These are phyloP conservation scores for Lanistes nyassanus DNA, from an alignment of 1,140 invertebrate genomes.

Conservation along the genomic window DNA sequence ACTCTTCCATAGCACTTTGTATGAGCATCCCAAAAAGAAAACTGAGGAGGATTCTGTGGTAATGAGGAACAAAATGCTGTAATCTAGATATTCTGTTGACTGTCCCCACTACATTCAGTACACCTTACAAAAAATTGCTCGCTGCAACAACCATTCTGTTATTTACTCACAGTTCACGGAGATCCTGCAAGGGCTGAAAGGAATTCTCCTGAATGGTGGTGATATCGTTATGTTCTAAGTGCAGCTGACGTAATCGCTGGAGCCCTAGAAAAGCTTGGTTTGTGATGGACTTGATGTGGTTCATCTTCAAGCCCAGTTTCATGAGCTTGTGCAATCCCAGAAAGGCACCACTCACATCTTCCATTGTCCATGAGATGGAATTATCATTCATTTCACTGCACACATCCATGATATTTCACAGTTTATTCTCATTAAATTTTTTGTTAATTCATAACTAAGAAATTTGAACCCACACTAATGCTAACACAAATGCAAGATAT, in stretches of 20 bases:
- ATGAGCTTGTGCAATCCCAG: conserved; percentile 77
- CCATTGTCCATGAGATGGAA: conserved; percentile 88
- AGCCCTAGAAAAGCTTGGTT: conserved; percentile 82
- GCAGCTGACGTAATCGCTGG: conserved; percentile 36
- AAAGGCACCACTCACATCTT: conserved; percentile 86
- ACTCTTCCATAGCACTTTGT: too few species aligned
- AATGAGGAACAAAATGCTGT: too few species aligned
- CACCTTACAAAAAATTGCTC: too few species aligned
- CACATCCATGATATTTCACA: conserved; percentile 4
- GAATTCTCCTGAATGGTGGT: conserved; percentile 51
- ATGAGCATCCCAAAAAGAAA: too few species aligned
- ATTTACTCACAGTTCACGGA: conserved; percentile 65
- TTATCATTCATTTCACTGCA: conserved; percentile 81
- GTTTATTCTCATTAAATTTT: too few species aligned
- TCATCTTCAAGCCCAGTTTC: conserved; percentile 79
- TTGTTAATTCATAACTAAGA: too few species aligned
- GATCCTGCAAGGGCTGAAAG: conserved; percentile 48
- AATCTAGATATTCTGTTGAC: too few species aligned
- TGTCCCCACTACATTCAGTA: too few species aligned
- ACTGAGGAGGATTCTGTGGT: too few species aligned
- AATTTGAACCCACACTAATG: too few species aligned
- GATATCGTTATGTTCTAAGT: conserved; percentile 50
- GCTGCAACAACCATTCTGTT: too few species aligned
- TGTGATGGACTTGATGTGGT: conserved; percentile 88
- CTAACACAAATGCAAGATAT: too few species aligned